These are phyloP conservation scores for Archips crataeganus DNA, from an alignment of 2,888 invertebrate species.

Conservation along the genomic window DNA sequence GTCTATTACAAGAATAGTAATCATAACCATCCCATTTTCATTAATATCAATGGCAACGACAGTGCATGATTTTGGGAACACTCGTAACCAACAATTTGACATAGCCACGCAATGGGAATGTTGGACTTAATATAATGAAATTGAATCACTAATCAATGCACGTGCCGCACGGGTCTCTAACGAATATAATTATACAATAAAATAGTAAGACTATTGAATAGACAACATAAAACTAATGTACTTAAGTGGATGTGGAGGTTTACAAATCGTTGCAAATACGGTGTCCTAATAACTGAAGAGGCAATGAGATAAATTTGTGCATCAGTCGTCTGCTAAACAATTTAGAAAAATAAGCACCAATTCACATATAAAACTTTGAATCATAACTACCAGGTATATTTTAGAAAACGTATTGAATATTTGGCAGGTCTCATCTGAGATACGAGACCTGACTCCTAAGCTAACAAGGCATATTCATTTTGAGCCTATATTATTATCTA, in stretches of 20 bases:
- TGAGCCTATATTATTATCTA: conserved; percentile 41
- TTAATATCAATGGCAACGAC: background rate
- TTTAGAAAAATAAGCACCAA: conserved; percentile 42
- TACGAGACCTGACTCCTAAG: conserved; percentile 27
- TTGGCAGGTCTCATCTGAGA: conserved; percentile 42
- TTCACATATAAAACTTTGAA: conserved; percentile 30
- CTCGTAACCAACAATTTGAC: background rate
- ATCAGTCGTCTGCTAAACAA: conserved; percentile 21
- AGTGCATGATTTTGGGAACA: background rate
- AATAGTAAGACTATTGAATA: background rate
- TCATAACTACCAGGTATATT: conserved; percentile 39
- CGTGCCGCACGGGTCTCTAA: background rate
- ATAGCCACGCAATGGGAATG: background rate
- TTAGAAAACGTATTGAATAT: conserved; percentile 42
- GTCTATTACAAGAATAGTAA: background rate
- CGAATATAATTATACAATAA: background rate
- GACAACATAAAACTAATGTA: background rate
- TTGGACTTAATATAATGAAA: background rate
- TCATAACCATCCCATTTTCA: background rate
- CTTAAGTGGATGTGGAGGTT: background rate
- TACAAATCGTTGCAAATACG: background rate
- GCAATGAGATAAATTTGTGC: conserved; percentile 12
- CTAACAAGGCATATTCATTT: conserved; percentile 46
- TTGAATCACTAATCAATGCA: background rate
- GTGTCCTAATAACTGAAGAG: background rate